These are phyloP conservation scores for Schizopygopsis malacanthus DNA, from an alignment of 2,797 vertebrate genomes.

Conservation along the genomic window DNA sequence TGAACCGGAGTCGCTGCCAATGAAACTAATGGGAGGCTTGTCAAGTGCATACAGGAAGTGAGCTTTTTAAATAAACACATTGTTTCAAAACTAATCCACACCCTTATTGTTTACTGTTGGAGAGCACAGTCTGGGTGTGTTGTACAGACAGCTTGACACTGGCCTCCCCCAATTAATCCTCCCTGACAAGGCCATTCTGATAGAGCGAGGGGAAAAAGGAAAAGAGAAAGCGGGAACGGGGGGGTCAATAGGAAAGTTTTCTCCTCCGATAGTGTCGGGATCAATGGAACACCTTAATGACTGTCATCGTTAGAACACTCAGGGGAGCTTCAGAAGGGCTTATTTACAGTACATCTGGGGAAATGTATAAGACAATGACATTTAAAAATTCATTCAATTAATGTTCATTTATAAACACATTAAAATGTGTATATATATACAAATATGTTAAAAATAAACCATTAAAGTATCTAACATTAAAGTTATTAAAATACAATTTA, in stretches of 20 bases:
- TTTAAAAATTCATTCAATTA: background rate
- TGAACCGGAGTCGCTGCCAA: conserved; percentile 74
- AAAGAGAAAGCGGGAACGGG: conserved; percentile 63
- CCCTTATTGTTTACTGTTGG: conserved; percentile 84
- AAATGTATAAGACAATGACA: background rate
- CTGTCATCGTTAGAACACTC: conserved; percentile 48
- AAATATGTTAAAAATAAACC: background rate
- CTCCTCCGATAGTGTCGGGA: conserved; percentile 49
- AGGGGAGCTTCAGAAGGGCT: background rate
- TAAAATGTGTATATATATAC: background rate
- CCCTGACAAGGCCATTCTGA: conserved; percentile 71
- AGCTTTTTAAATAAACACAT: conserved; percentile 87
- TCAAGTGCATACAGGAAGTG: conserved; percentile 82
- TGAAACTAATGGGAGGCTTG: conserved; percentile 83
- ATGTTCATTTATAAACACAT: background rate
- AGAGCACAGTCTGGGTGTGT: conserved; percentile 73
- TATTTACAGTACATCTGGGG: conserved; percentile 15
- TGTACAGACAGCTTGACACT: conserved; percentile 68
- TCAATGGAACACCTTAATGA: conserved; percentile 51
- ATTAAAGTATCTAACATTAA: background rate
- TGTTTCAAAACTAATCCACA: conserved; percentile 87
- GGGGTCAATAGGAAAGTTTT: conserved; percentile 55
- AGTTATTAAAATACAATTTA: background rate
- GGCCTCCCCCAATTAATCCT: conserved; percentile 66
- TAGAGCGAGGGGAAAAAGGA: conserved; percentile 53